Base-by-base conservation (phyloP, 1,140 invertebrate species). In the Sminthurinus signatus region DNA sequence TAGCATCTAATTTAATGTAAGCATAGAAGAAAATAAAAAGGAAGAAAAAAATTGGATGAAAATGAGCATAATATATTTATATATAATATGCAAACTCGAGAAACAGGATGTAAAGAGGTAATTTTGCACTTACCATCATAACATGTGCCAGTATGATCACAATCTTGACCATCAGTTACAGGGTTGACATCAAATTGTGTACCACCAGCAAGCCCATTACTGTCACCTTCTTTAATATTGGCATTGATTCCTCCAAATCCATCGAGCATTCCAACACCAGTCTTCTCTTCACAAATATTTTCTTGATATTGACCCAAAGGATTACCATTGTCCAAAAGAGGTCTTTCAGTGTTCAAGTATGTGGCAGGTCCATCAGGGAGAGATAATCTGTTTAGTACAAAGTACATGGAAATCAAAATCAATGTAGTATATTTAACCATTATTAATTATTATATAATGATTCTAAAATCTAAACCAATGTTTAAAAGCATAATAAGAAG, bases 101-200 rank as follows among this genome's bases (percentile, higher is more conserved):
- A 10, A n/a, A 42, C 39, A n/a, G n/a, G 10, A 42, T n/a, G 10
- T 10, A 42, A n/a, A 42, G 39, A 42, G n/a, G n/a, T n/a, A n/a
- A 10, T 54, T 10, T 27, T 54, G 8, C 5, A 54, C 23, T 78
- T 80, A 95, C 91, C 91, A 78, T 96, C 91, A 73, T 95, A 95
- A 74, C 93, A 96, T 58, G 91, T 93, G 73, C 92, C 93, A 32
- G 90, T 93, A 73, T 91, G 90, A 77, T 95, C 92, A 74, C 93
- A 96, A 77, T 93, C 93, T 17, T 88, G 56, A 42, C 65, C 67
- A 58, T 48, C 61, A 25, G 57, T 58, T 27, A 50, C 64, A 29
- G 27, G 31, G 39, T 70, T 66, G 54, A 70, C 62, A 52, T 68
- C 72, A 60, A 23, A 68, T n/a, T 42, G 46, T 50, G 62, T 63